Evolutionary conservation across 2,888 invertebrate genomes (phyloP).

Genomic region (Microplitis deprimator): DNA sequence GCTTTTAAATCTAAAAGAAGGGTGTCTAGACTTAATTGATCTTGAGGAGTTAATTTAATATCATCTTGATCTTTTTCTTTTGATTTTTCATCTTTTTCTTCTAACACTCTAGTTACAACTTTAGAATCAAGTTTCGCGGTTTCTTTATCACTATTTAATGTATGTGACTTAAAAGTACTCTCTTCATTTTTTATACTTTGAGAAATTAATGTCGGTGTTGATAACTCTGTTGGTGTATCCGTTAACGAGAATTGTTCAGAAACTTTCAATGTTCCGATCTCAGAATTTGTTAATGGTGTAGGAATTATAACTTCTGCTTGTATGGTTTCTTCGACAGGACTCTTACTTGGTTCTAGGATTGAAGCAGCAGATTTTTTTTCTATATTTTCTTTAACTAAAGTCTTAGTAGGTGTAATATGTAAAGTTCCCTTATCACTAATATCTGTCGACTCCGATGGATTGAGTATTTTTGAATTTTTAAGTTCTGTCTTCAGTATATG

Average conservation of each 20-base stretch:
- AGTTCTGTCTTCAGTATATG: not conserved
- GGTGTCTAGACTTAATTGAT: constrained; percentile 65
- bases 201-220: constrained; percentile 42
- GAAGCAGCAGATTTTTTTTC: constrained; percentile 56
- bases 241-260: constrained; percentile 50
- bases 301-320: constrained; percentile 54
- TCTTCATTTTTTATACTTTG: constrained; percentile 19
- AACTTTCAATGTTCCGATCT: constrained; percentile 48
- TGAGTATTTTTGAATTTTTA: not conserved
- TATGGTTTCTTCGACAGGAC: constrained; percentile 52
- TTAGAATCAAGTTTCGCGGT: not conserved
- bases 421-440: constrained; percentile 63
- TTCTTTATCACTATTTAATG: constrained; percentile 1
- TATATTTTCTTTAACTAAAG: constrained; percentile 57
- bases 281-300: constrained; percentile 49
- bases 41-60: constrained; percentile 59
- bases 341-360: constrained; percentile 58
- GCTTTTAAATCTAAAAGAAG: constrained; percentile 68
- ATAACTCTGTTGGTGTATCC: constrained; percentile 50
- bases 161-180: not conserved
- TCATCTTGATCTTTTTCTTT: constrained; percentile 52
- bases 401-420: constrained; percentile 63
- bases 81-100: constrained; percentile 38
- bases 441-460: constrained; percentile 22
- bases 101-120: constrained; percentile 25